phyloP scores from a whole-genome alignment of 2,113 vertebrate species.

The Progne subis region DNA sequence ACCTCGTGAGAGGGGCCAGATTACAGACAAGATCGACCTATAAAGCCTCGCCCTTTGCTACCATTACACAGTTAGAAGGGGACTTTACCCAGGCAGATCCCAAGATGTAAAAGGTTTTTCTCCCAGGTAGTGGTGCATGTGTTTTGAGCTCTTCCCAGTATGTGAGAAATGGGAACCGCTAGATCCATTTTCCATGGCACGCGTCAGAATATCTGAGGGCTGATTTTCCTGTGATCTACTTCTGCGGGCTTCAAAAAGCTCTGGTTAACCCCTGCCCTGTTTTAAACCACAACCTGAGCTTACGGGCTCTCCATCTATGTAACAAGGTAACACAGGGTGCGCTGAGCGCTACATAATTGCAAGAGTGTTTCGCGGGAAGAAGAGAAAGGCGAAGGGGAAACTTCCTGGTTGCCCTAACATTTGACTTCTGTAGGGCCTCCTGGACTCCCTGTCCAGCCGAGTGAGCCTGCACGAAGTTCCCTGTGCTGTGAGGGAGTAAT shows the following conservation, averaged over 20 bases:
- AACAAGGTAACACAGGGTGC: background rate
- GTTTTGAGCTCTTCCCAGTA: background rate
- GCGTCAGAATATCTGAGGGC: rapidly evolving
- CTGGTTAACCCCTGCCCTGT: background rate
- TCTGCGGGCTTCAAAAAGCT: background rate
- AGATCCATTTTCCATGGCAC: background rate
- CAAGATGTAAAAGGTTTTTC: background rate
- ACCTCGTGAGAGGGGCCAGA: rapidly evolving
- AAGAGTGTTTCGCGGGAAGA: background rate
- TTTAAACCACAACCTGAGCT: rapidly evolving
- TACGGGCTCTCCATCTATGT: rapidly evolving
- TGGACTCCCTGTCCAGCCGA: background rate
- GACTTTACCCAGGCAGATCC: background rate
- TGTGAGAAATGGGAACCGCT: background rate
- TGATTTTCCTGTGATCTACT: background rate
- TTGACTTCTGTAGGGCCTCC: background rate
- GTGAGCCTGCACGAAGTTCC: background rate
- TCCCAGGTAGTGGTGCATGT: background rate
- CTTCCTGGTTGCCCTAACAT: rapidly evolving
- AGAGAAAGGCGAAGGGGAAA: background rate
- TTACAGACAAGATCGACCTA: background rate
- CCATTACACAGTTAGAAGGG: too few relatives aligned
- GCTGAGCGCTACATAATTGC: background rate
- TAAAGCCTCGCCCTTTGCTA: background rate
- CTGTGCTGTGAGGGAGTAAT: background rate